Percentiles rank a stretch among this genome's conserved stretches.
Conservation (phyloP, 2,797 vertebrate genomes). For the Pelobates cultripes region DNA sequence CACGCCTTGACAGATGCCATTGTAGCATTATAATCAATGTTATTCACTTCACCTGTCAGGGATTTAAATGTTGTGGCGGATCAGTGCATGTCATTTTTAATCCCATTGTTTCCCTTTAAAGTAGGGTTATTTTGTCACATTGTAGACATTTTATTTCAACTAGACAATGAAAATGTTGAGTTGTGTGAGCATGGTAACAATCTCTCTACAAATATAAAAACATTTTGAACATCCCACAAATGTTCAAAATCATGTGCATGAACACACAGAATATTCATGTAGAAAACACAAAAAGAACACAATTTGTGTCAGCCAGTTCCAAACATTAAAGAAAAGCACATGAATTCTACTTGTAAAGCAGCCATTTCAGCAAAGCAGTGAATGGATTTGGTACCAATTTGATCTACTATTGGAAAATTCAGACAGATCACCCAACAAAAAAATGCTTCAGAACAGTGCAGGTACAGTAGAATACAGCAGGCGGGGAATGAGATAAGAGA, state of each 20-base stretch:
- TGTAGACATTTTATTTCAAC: no score
- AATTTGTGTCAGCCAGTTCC: constrained; percentile 1
- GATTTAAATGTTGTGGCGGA: no score
- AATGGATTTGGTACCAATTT: constrained; percentile 39
- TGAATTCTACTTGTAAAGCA: constrained; percentile 10
- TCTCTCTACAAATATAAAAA: neutral
- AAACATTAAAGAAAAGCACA: constrained; percentile 20
- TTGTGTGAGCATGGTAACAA: no score
- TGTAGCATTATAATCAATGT: no score
- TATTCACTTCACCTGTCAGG: no score
- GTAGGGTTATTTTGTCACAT: no score
- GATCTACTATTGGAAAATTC: constrained; percentile 44
- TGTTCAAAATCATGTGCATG: constrained; percentile 21
- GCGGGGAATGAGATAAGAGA: constrained; percentile 40
- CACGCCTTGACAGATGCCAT: no score
- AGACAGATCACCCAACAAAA: constrained; percentile 51
- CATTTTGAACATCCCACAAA: no score
- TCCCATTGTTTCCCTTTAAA: no score
- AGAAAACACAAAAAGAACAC: constrained; percentile 10
- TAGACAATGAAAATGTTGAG: no score
- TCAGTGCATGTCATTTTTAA: no score
- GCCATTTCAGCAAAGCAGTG: constrained; percentile 13
- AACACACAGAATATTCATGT: neutral
- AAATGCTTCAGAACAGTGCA: constrained; percentile 36
- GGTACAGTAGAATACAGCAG: neutral